Conservation (phyloP, 2,888 invertebrate species). For the Andrena trimmerana region DNA sequence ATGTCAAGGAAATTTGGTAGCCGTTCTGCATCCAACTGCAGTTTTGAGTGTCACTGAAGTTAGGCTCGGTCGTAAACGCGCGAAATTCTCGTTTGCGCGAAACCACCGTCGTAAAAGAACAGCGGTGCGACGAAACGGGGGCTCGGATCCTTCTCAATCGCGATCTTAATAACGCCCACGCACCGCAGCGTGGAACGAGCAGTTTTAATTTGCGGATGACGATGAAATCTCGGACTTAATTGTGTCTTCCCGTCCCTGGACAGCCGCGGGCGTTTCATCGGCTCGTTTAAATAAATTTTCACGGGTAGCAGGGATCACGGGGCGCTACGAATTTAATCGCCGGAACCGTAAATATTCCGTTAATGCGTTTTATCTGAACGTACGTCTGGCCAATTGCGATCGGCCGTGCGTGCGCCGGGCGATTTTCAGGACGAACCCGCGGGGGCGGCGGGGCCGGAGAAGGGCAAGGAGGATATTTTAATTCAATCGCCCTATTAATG, state of each 20-base stretch:
- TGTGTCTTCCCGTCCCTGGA: slow-evolving; percentile 19
- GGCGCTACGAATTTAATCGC: slow-evolving; percentile 46
- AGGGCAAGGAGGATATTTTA: slow-evolving; percentile 80
- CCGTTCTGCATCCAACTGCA: neutral
- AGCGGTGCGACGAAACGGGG: slow-evolving; percentile 14
- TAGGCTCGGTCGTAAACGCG: neutral
- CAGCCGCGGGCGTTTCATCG: slow-evolving; percentile 35
- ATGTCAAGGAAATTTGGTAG: neutral
- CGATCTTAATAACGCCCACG: slow-evolving; percentile 43
- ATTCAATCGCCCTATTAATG: slow-evolving; percentile 83
- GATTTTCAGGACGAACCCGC: slow-evolving; percentile 39
- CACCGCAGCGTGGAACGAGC: slow-evolving; percentile 29
- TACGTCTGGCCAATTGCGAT: slow-evolving; percentile 23
- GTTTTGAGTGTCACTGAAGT: neutral
- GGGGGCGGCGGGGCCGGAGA: slow-evolving; percentile 8
- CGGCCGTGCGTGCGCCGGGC: slow-evolving; percentile 49
- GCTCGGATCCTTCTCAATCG: slow-evolving; percentile 6
- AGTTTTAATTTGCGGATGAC: slow-evolving; percentile 41
- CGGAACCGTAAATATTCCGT: slow-evolving; percentile 57
- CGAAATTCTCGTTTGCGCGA: neutral
- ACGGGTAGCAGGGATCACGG: slow-evolving; percentile 19
- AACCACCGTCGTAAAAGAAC: neutral
- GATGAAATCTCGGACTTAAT: slow-evolving; percentile 53
- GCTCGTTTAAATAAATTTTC: slow-evolving; percentile 51
- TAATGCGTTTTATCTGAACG: slow-evolving; percentile 57